These are phyloP conservation scores for Pilophorus perplexus DNA, from an alignment of 2,888 invertebrate species.

Conservation along the genomic window DNA sequence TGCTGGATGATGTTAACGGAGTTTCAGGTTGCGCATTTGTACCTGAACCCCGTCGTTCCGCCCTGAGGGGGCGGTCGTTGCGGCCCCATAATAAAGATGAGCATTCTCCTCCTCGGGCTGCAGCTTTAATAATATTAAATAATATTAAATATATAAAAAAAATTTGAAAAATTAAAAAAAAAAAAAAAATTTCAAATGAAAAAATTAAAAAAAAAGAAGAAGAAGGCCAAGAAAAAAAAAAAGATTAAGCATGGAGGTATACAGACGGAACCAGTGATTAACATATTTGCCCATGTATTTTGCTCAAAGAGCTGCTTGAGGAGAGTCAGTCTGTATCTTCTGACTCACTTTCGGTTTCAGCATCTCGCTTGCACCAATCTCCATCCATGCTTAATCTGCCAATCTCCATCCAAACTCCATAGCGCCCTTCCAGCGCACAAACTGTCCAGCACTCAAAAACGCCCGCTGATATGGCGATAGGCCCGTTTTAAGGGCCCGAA, in stretches of 20 bases:
- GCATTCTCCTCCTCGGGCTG: no score
- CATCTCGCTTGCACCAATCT: background rate
- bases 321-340: slow-evolving; percentile 8
- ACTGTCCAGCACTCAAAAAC: background rate
- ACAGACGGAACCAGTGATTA: background rate
- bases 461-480: background rate
- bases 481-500: background rate
- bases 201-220: no score
- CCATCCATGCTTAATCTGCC: background rate
- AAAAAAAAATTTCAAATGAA: no score
- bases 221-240: background rate
- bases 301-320: background rate
- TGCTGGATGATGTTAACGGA: no score
- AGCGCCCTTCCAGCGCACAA: slow-evolving; percentile 5
- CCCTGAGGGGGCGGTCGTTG: no score
- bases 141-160: no score
- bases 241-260: background rate
- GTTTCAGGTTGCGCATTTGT: no score
- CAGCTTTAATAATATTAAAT: no score
- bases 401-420: slow-evolving; percentile 3
- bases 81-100: no score
- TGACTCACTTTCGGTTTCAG: background rate
- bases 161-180: no score
- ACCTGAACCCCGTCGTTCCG: no score
- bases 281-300: background rate